Percentiles rank a stretch among this genome's conserved stretches.
These are phyloP conservation scores for Valencia hispanica DNA, from an alignment of 2,797 vertebrate genomes.

Conservation along the genomic window DNA sequence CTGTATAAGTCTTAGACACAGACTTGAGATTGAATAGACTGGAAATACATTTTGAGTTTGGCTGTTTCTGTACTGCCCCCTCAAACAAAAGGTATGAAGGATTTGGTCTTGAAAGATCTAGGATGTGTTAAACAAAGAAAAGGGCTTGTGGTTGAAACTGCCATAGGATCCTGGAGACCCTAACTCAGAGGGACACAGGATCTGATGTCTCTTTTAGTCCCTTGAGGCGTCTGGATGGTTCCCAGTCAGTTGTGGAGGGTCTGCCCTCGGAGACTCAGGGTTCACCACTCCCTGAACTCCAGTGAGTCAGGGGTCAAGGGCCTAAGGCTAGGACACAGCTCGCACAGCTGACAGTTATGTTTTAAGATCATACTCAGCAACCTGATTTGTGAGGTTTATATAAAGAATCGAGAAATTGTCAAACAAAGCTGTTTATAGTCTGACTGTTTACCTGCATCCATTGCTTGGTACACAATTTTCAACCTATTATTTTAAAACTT, in stretches of 20 bases:
- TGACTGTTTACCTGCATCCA: slow-evolving; percentile 67
- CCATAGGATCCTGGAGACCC: slow-evolving; percentile 1
- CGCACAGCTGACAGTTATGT: slow-evolving; percentile 64
- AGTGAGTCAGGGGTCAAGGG: slow-evolving; percentile 60
- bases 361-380: slow-evolving; percentile 64
- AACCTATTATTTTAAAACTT: slow-evolving; percentile 48
- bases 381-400: slow-evolving; percentile 75
- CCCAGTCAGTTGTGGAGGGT: slow-evolving; percentile 39
- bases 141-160: slow-evolving; percentile 9
- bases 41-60: background rate
- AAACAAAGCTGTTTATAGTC: slow-evolving; percentile 72
- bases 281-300: slow-evolving; percentile 71
- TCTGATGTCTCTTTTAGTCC: slow-evolving; percentile 38
- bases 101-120: slow-evolving; percentile 10
- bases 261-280: slow-evolving; percentile 53
- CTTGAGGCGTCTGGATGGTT: slow-evolving; percentile 51
- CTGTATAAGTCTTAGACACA: too few species aligned
- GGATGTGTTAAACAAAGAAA: slow-evolving; percentile 20
- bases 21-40: background rate
- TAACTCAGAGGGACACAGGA: slow-evolving; percentile 38
- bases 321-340: slow-evolving; percentile 60
- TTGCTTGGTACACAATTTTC: slow-evolving; percentile 50
- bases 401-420: slow-evolving; percentile 58
- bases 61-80: background rate
- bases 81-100: slow-evolving; percentile 6